Conservation (phyloP, 2,113 vertebrate species). For the Nyctibius bracteatus region DNA sequence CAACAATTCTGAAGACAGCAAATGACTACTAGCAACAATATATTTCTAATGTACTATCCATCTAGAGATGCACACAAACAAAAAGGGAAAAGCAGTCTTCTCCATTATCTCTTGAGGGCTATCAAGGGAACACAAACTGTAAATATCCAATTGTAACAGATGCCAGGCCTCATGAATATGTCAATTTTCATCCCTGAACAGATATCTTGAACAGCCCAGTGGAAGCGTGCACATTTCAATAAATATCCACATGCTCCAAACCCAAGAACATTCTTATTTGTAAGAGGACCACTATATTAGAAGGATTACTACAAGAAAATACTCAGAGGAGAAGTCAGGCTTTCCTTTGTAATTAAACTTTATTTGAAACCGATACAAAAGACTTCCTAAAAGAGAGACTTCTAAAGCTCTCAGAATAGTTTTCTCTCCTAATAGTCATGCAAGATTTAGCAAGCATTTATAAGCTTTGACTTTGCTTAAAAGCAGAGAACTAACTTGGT, state of each 20-base stretch:
- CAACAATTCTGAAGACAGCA: not conserved
- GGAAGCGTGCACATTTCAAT: not conserved
- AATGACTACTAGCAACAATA: not conserved
- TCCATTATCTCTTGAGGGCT: not conserved
- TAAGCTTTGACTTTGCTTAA: not conserved
- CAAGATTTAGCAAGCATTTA: not conserved
- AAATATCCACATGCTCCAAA: conserved; percentile 7
- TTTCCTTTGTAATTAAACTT: conserved; percentile 62
- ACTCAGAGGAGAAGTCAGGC: not conserved
- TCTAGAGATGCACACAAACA: not conserved
- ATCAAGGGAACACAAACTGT: conserved; percentile 5
- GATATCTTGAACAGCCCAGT: conserved; percentile 4
- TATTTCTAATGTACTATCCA: not conserved
- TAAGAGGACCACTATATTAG: not conserved
- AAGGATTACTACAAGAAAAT: conserved; percentile 41
- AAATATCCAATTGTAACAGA: conserved; percentile 49
- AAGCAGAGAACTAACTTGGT: not conserved
- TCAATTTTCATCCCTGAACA: conserved; percentile 39
- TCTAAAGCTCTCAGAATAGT: not conserved
- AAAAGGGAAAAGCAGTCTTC: not conserved
- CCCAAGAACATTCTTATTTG: not conserved
- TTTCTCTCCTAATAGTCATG: not conserved
- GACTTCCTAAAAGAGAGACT: not conserved
- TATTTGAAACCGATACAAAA: conserved; percentile 49
- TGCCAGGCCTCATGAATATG: conserved; percentile 17